phyloP scores from a whole-genome alignment of 2,113 vertebrate genomes.

The Sapayoa aenigma region DNA sequence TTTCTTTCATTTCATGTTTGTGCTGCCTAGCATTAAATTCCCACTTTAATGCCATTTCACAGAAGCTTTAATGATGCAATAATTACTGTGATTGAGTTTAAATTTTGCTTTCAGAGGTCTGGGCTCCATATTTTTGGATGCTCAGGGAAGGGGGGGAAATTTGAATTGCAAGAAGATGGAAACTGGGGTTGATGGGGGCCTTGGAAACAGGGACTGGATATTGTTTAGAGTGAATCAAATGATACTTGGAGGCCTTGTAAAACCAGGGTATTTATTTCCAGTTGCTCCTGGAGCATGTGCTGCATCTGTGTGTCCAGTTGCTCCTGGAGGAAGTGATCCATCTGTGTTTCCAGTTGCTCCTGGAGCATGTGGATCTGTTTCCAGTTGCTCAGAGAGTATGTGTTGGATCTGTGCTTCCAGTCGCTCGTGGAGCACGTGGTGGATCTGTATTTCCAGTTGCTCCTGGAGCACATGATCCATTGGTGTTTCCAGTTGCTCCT shows the following conservation, averaged over 20 bases:
- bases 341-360: neutral
- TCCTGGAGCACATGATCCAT: neutral
- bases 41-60: accelerated
- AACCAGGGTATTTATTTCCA: neutral
- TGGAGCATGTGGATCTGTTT: no score
- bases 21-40: neutral
- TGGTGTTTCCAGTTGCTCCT: no score
- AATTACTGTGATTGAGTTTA: neutral
- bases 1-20: neutral
- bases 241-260: neutral
- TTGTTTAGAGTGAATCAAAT: neutral
- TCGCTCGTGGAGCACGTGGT: neutral
- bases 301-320: neutral
- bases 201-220: neutral
- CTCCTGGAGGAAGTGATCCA: neutral
- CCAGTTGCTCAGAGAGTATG: no score
- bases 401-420: neutral
- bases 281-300: accelerated
- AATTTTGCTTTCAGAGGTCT: neutral
- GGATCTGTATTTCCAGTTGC: neutral
- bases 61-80: neutral
- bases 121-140: accelerated
- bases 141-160: neutral
- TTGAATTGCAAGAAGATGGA: neutral
- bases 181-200: neutral